Conservation (phyloP, 2,797 vertebrate genomes). For the Acrossocheilus wenchowensis region DNA sequence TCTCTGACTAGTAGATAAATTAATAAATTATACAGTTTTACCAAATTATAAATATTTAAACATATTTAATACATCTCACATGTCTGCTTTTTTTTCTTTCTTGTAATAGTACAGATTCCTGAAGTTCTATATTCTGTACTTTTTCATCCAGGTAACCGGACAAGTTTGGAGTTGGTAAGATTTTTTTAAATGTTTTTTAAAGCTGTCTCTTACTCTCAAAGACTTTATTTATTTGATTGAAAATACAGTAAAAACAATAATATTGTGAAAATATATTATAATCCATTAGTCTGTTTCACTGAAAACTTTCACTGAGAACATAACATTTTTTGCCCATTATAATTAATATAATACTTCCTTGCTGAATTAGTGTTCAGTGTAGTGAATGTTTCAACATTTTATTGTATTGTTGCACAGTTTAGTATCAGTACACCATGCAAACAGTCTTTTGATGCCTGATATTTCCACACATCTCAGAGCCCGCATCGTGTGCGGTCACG, state of each 20-base stretch:
- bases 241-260: not conserved
- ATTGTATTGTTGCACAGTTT: not conserved
- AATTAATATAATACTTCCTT: not conserved
- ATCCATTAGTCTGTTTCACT: not conserved
- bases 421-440: not conserved
- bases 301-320: not conserved
- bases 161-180: not conserved
- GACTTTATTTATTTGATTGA: not conserved
- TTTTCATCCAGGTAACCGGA: not conserved
- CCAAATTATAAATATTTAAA: not conserved
- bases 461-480: not conserved
- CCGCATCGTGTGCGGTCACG: slow-evolving; percentile 10
- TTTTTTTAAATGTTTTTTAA: not conserved
- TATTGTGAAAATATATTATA: not conserved
- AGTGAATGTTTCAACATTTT: not conserved
- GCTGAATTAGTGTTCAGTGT: not conserved
- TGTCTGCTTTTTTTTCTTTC: not conserved
- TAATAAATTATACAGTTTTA: not conserved
- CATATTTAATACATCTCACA: not conserved
- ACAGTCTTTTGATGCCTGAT: not conserved
- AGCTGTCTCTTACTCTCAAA: not conserved
- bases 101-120: not conserved
- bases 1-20: not conserved
- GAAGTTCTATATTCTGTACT: not conserved
- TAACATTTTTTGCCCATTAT: not conserved